Conservation (phyloP, 2,113 vertebrate species). For the Passer domesticus region DNA sequence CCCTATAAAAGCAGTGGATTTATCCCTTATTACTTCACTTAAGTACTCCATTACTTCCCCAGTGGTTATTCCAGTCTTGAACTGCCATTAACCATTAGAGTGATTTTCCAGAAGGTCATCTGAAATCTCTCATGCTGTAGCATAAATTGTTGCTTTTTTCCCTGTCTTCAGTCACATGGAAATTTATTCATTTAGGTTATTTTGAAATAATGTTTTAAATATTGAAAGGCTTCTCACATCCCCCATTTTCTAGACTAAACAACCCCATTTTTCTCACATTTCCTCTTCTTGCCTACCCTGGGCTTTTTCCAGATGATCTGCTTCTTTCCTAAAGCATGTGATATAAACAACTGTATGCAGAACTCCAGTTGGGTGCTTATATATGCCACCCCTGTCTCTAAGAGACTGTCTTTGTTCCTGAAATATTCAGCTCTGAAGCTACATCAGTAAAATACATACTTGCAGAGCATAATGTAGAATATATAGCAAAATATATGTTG, state of each 20-base stretch:
- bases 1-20: background rate
- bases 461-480: background rate
- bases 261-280: background rate
- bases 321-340: background rate
- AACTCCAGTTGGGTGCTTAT: background rate
- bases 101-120: background rate
- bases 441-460: background rate
- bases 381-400: background rate
- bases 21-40: background rate
- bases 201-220: background rate
- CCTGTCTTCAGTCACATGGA: background rate
- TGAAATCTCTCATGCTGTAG: background rate
- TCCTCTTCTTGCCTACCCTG: background rate
- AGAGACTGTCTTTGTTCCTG: background rate
- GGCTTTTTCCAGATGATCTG: background rate
- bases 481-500: background rate
- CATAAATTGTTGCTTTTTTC: background rate
- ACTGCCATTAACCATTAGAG: background rate
- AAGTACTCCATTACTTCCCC: background rate
- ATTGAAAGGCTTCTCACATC: background rate
- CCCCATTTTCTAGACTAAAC: background rate
- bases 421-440: background rate
- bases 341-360: background rate
- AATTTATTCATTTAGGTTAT: background rate
- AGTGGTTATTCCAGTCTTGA: background rate